Base-by-base conservation (phyloP, 2,888 invertebrate species). In the Acleris literana region DNA sequence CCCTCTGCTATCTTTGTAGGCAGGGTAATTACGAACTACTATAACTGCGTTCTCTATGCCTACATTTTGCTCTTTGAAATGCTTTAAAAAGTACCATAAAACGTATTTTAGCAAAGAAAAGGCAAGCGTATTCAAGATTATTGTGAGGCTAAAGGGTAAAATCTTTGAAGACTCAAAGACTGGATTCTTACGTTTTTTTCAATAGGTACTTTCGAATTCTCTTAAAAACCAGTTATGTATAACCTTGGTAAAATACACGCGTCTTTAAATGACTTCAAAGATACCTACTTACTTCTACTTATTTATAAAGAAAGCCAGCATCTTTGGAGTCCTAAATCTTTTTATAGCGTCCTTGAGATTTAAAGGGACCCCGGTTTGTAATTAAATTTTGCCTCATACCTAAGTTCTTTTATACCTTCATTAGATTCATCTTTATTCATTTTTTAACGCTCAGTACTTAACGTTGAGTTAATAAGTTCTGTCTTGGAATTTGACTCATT, bases 351-450 rank as follows among this genome's bases (percentile, higher is more conserved):
- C 59, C 59, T 64, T 54, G 20, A 44, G 49, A 64, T 48, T 60
- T 29, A 60, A 58, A 58, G 44, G 25, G 59, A 20, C 64, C 29
- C 25, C 22, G n/a, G 58, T 48, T 48, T 33, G 48, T 64, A 64
- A 64, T 64, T 59, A 59, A 64, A 59, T 54, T 53, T 48, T 22
- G 54, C 46, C 46, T 39, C 53, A 48, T 52, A 25, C 25, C 58
- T 56, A 48, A 64, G 64, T 54, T 48, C 17, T 53, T 54, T 58
- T 39, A 64, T 49, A 53, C 48, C 46, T 64, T 64, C 33, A 58
- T 64, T 53, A 64, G 20, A 22, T 33, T 53, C 52, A 52, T 64
- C 46, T 64, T 64, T 53, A 64, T 64, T 48, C 46, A 53, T 53
- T 58, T 64, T 63, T 51, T 58, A 58, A 58, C 0, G 63, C 46